Percentiles rank a stretch among this genome's conserved stretches.
These are phyloP conservation scores for Caenorhabditis angaria DNA, from an alignment of 2,888 invertebrate genomes.

Conservation along the genomic window DNA sequence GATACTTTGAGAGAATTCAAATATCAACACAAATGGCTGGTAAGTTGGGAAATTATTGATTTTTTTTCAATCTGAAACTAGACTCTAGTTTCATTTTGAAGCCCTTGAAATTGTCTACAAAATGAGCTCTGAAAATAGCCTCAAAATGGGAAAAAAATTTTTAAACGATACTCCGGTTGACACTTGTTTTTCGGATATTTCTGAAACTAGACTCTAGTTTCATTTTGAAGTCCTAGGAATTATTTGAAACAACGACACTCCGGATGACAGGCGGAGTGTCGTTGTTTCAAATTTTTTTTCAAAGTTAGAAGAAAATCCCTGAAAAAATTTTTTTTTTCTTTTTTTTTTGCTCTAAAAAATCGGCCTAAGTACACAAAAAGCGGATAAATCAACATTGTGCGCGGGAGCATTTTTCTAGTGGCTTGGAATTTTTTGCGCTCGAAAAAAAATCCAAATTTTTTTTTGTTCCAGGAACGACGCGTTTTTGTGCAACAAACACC, in stretches of 20 bases:
- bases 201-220: not conserved
- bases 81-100: not conserved
- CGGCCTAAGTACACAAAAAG: not conserved
- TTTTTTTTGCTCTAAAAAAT: not conserved
- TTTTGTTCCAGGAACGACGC: constrained; percentile 68
- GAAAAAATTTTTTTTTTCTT: constrained; percentile 17
- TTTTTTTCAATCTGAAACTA: not conserved
- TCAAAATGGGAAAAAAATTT: no score
- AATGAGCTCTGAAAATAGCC: no score
- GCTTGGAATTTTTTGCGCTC: not conserved
- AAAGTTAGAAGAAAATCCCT: not conserved
- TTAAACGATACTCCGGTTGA: no score
- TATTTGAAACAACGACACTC: no score
- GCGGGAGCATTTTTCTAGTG: not conserved
- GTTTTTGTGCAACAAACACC: constrained; percentile 72
- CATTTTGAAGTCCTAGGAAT: not conserved
- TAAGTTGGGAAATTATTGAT: constrained; percentile 41
- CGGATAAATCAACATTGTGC: not conserved
- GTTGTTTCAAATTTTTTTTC: no score
- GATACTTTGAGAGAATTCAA: constrained; percentile 72
- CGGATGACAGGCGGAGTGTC: no score
- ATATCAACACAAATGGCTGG: constrained; percentile 72
- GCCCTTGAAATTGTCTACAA: no score
- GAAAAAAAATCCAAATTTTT: not conserved
- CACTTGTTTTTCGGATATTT: no score